phyloP scores from a whole-genome alignment of 2,888 invertebrate genomes.

The Drosophila acutilabella region DNA sequence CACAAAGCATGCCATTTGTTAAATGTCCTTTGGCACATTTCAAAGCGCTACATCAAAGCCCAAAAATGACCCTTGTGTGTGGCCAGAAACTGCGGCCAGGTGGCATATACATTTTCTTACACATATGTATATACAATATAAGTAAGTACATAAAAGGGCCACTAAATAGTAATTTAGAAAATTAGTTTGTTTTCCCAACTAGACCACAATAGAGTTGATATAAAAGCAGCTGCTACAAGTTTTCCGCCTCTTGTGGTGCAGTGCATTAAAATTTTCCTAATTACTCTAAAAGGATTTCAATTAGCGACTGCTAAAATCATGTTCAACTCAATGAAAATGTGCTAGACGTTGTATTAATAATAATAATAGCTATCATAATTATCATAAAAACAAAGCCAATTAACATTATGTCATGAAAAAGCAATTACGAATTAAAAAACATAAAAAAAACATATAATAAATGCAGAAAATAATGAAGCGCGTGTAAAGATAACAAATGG shows the following conservation, averaged over 20 bases:
- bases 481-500: too few species aligned
- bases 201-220: constrained; percentile 28
- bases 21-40: constrained; percentile 80
- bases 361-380: constrained; percentile 48
- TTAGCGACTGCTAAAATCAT: constrained; percentile 58
- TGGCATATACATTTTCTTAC: constrained; percentile 18
- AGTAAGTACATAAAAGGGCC: constrained; percentile 38
- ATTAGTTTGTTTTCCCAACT: constrained; percentile 77
- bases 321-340: constrained; percentile 54
- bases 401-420: constrained; percentile 65
- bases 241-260: constrained; percentile 34
- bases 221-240: constrained; percentile 18
- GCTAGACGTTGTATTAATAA: constrained; percentile 20
- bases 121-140: constrained; percentile 4
- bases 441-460: constrained; percentile 24
- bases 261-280: constrained; percentile 63
- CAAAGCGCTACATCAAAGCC: constrained; percentile 76
- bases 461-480: constrained; percentile 55
- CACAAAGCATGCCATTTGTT: constrained; percentile 69
- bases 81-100: constrained; percentile 60
- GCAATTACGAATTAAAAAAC: constrained; percentile 58
- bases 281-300: constrained; percentile 80
- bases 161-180: constrained; percentile 81
- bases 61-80: constrained; percentile 73
- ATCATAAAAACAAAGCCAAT: constrained; percentile 53